These are phyloP conservation scores for Dicentrarchus labrax DNA, from an alignment of 2,113 vertebrate species.

Conservation along the genomic window DNA sequence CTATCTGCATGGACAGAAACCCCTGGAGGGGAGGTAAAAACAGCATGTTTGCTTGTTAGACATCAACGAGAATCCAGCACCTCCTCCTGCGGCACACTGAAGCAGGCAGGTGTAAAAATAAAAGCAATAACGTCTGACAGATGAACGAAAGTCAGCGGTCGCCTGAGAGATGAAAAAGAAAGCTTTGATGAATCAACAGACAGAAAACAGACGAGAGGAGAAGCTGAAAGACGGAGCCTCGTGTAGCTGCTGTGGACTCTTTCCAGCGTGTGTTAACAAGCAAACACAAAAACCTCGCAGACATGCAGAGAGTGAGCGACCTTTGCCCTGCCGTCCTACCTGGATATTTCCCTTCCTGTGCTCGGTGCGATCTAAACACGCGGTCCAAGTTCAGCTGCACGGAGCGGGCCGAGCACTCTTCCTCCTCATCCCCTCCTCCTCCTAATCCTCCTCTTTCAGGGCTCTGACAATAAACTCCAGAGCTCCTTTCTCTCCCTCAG, in stretches of 20 bases:
- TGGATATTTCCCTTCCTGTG: constrained; percentile 18
- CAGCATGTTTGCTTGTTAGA: not conserved
- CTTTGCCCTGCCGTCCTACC: constrained; percentile 54
- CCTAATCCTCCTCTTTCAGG: constrained; percentile 32
- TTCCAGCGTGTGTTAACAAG: not conserved
- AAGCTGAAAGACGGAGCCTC: not conserved
- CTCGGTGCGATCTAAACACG: constrained; percentile 3
- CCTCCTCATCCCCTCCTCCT: not conserved
- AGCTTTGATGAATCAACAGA: constrained; percentile 3
- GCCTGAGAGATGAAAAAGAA: not conserved
- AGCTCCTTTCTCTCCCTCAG: constrained; percentile 31
- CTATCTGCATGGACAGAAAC: not conserved
- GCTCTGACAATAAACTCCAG: constrained; percentile 39
- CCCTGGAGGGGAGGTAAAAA: not conserved
- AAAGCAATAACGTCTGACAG: not conserved
- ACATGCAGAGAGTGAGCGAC: constrained; percentile 13
- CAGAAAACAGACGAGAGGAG: constrained; percentile 6
- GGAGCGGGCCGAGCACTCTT: not conserved
- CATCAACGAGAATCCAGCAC: not conserved
- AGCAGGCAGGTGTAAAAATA: not conserved
- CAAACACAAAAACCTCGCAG: not conserved
- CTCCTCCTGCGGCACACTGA: not conserved
- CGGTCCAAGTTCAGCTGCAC: constrained; percentile 43
- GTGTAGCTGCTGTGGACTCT: too few relatives aligned
- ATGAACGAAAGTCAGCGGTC: not conserved